These are phyloP conservation scores for Zalophus californianus DNA, from an alignment of 2,797 vertebrate species.

Conservation along the genomic window DNA sequence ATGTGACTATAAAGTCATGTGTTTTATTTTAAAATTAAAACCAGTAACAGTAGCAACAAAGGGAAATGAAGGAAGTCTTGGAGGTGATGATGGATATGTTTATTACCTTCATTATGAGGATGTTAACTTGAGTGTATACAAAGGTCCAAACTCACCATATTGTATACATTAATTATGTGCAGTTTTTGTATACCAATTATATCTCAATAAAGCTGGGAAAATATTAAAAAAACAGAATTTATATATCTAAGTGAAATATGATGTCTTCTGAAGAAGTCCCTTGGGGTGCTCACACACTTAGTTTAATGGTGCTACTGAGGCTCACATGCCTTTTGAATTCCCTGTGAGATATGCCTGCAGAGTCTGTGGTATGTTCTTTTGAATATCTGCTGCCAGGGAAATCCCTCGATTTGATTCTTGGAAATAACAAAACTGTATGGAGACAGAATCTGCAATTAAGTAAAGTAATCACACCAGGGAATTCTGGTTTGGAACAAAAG, in stretches of 20 bases:
- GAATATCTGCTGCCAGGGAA: slow-evolving; percentile 2
- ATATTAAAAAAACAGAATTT: neutral
- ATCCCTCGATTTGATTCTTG: slow-evolving; percentile 47
- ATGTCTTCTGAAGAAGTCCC: neutral
- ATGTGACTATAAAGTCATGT: neutral
- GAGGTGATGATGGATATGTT: neutral
- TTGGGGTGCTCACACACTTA: neutral
- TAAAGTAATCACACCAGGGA: slow-evolving; percentile 5
- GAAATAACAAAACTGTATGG: slow-evolving; percentile 48
- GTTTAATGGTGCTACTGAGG: neutral
- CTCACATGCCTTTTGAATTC: neutral
- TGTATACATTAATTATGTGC: neutral
- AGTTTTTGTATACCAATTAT: neutral
- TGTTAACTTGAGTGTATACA: neutral
- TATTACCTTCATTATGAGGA: neutral
- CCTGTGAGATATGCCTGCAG: neutral
- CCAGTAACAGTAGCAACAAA: neutral
- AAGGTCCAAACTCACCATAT: neutral
- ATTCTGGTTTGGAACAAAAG: slow-evolving; percentile 53
- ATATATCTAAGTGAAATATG: neutral
- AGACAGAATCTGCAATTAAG: slow-evolving; percentile 47
- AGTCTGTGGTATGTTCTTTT: neutral
- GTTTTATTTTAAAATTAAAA: slow-evolving; percentile 22
- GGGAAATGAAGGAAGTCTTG: neutral
- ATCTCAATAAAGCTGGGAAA: neutral